A percentile compares a stretch with the other conserved stretches of the same genome.
These are phyloP conservation scores for Tonatia bakeri DNA, from an alignment of 2,113 vertebrate genomes.

Conservation along the genomic window DNA sequence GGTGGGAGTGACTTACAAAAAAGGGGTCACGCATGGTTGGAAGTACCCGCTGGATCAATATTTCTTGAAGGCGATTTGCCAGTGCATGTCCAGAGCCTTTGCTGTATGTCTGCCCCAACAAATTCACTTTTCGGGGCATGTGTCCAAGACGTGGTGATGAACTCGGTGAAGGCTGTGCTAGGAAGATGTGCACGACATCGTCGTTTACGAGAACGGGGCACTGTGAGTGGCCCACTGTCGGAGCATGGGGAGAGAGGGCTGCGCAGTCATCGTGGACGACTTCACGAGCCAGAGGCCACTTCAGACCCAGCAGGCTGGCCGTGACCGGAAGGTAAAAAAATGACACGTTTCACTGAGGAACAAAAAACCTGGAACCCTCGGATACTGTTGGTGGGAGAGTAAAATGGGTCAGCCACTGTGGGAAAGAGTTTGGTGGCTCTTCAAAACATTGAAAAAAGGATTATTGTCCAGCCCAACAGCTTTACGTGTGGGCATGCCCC, in stretches of 20 bases:
- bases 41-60: neutral
- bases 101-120: neutral
- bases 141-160: neutral
- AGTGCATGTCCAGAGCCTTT: neutral
- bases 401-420: no score
- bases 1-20: neutral
- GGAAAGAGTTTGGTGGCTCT: neutral
- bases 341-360: neutral
- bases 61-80: neutral
- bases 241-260: neutral
- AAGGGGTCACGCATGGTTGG: neutral
- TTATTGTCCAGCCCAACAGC: rapidly evolving
- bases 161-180: neutral
- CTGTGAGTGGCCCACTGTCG: no score
- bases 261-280: neutral
- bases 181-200: neutral
- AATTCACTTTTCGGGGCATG: neutral
- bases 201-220: neutral
- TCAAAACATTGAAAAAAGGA: neutral
- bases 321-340: neutral
- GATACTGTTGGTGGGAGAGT: neutral
- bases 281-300: no score
- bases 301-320: neutral
- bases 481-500: neutral
- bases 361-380: neutral